Conservation (phyloP, 2,797 vertebrate genomes). For the Apogon talboti region DNA sequence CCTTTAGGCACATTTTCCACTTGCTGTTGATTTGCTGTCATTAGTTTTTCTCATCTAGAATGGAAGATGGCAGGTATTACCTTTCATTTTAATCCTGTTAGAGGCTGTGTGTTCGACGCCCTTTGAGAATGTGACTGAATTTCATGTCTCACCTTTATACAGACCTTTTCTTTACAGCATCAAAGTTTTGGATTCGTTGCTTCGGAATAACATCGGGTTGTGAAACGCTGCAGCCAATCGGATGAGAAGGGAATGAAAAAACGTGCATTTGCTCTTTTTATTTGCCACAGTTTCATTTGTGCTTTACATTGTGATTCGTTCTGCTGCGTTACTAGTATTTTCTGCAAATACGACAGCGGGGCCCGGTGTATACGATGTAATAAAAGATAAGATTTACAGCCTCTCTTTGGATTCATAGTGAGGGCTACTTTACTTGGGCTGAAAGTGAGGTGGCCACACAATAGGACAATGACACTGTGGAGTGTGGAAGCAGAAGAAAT, state of each 20-base stretch:
- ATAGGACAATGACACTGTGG: constrained; percentile 10
- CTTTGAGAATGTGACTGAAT: not conserved
- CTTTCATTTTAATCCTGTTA: constrained; percentile 39
- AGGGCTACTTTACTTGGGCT: constrained; percentile 5
- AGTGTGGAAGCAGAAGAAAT: constrained; percentile 24
- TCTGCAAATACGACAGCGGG: not conserved
- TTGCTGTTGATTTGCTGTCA: constrained; percentile 15
- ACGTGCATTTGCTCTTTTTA: not conserved
- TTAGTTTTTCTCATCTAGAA: constrained; percentile 12
- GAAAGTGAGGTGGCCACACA: constrained; percentile 38
- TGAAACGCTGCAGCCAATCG: not conserved
- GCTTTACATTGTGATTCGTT: constrained; percentile 2
- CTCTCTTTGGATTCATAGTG: constrained; percentile 35
- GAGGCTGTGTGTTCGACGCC: not conserved
- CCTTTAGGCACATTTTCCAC: constrained; percentile 3
- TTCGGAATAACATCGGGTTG: not conserved
- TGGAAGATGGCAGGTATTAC: constrained; percentile 12
- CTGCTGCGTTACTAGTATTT: constrained; percentile 4
- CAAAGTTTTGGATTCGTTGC: constrained; percentile 16
- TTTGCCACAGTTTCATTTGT: not conserved
- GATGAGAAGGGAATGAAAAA: not conserved
- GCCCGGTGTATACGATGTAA: constrained; percentile 19
- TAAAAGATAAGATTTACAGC: constrained; percentile 42
- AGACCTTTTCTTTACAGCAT: not conserved
- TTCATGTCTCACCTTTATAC: not conserved